Evolutionary conservation across 2,797 vertebrate species (phyloP).

Genomic region (Hylomyscus alleni): DNA sequence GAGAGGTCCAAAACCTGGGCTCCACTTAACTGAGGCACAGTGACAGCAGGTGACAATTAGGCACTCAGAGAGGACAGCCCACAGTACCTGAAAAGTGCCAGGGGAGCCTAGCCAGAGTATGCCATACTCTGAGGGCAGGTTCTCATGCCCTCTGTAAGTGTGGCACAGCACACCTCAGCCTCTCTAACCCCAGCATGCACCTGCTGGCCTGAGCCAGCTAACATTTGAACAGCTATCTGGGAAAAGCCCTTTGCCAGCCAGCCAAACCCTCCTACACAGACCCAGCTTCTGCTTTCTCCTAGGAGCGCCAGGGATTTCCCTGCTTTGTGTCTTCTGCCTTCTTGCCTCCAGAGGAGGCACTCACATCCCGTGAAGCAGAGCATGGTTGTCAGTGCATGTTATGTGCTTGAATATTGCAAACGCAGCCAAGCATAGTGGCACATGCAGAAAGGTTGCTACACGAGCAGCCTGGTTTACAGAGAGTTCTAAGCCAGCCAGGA

Average conservation of each 20-base stretch:
- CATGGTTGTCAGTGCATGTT: neutral
- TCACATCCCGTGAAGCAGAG: neutral
- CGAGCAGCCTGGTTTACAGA: neutral
- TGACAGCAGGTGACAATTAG: neutral
- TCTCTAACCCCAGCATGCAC: neutral
- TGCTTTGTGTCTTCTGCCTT: neutral
- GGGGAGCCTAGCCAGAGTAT: neutral
- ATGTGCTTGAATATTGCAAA: neutral
- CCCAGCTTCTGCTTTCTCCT: neutral
- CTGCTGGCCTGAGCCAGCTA: neutral
- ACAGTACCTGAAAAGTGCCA: neutral
- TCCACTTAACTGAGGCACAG: neutral
- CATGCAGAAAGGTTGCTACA: neutral
- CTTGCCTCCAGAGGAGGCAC: neutral
- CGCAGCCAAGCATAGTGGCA: neutral
- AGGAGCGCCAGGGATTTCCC: neutral
- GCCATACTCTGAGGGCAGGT: neutral
- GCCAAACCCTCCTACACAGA: neutral
- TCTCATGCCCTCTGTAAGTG: neutral
- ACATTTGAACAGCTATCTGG: neutral
- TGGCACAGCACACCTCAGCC: neutral
- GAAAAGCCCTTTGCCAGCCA: neutral
- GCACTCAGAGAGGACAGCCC: neutral
- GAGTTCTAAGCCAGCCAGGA: neutral
- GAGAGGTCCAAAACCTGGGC: neutral